Percentiles rank a stretch among this genome's conserved stretches.
These are phyloP conservation scores for Gavia stellata DNA, from an alignment of 2,113 vertebrate genomes.

Conservation along the genomic window DNA sequence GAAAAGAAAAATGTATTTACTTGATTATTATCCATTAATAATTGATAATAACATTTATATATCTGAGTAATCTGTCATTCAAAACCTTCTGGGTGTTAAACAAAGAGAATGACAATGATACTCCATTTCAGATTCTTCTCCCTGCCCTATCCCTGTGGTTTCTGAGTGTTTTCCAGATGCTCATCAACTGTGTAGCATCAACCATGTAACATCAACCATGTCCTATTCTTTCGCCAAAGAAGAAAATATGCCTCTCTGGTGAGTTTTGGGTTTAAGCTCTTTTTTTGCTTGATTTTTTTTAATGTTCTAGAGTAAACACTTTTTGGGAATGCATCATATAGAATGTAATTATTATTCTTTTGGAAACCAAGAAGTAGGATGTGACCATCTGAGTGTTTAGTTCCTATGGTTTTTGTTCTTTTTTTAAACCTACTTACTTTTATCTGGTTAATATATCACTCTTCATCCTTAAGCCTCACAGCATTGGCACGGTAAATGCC, in stretches of 20 bases:
- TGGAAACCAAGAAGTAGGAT: neutral
- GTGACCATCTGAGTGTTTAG: neutral
- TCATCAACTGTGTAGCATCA: neutral
- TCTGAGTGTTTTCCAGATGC: neutral
- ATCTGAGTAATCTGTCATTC: neutral
- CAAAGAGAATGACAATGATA: neutral
- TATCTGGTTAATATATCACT: neutral
- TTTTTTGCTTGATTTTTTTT: neutral
- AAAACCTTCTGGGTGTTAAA: neutral
- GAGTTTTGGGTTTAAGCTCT: neutral
- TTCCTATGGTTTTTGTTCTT: neutral
- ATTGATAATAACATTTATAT: neutral
- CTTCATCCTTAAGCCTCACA: neutral
- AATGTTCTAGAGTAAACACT: neutral
- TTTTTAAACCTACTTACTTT: neutral
- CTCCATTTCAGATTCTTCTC: neutral
- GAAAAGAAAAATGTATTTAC: neutral
- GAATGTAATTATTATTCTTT: neutral
- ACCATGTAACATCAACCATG: neutral
- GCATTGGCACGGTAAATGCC: neutral
- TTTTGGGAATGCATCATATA: neutral
- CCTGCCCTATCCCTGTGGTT: accelerated
- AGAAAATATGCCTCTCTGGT: neutral
- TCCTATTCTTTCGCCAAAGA: neutral
- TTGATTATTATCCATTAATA: neutral